A percentile compares a stretch with the other conserved stretches of the same genome.
Conservation (phyloP, 2,797 vertebrate species). For the Phrynocephalus forsythii region DNA sequence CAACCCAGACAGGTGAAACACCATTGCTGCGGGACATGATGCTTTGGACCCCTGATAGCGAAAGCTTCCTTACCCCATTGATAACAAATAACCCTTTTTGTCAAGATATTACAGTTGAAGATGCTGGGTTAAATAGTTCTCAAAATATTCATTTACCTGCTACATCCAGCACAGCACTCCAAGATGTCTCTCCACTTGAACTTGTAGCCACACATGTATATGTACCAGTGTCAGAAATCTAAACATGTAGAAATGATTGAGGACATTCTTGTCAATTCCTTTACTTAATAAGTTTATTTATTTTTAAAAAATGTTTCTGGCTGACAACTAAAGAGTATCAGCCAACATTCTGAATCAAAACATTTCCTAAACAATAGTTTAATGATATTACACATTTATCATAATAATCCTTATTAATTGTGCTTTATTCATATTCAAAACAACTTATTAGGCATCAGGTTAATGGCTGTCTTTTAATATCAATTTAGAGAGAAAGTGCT, state of each 20-base stretch:
- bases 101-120: too few species aligned
- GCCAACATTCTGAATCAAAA: slow-evolving; percentile 34
- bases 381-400: slow-evolving; percentile 43
- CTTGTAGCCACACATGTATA: slow-evolving; percentile 98
- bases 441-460: slow-evolving; percentile 33
- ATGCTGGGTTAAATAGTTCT: too few species aligned
- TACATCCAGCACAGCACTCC: slow-evolving; percentile 96
- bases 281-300: slow-evolving; percentile 16
- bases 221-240: slow-evolving; percentile 95
- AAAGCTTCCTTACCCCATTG: too few species aligned
- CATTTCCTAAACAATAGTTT: slow-evolving; percentile 51
- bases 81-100: too few species aligned
- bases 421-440: slow-evolving; percentile 28
- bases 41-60: too few species aligned
- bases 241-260: slow-evolving; percentile 36
- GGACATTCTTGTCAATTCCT: slow-evolving; percentile 39
- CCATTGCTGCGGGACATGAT: too few species aligned
- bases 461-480: slow-evolving; percentile 36
- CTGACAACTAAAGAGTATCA: slow-evolving; percentile 47
- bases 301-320: slow-evolving; percentile 22
- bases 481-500: slow-evolving; percentile 6
- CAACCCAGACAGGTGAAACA: too few species aligned
- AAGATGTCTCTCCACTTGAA: slow-evolving; percentile 97
- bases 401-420: slow-evolving; percentile 37
- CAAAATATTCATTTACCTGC: slow-evolving; percentile 81